phyloP scores from a whole-genome alignment of 2,113 vertebrate genomes.

The Deroptyus accipitrinus region DNA sequence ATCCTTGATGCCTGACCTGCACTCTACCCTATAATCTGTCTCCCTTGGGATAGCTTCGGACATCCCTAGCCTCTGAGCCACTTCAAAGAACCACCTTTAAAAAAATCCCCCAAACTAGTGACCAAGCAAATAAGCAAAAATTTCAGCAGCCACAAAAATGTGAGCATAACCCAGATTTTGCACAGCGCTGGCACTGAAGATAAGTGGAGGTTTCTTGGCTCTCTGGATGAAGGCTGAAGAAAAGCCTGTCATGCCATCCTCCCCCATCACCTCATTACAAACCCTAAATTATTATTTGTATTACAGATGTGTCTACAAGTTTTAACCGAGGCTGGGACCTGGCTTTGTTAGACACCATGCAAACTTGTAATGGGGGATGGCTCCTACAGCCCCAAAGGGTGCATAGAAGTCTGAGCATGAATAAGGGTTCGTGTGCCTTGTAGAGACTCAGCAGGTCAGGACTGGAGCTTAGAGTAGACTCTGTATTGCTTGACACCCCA shows the following conservation, averaged over 20 bases:
- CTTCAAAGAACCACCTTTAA: slow-evolving; percentile 31
- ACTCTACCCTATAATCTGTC: not conserved
- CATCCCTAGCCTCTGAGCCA: slow-evolving; percentile 33
- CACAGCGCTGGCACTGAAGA: not conserved
- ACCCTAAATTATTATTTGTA: slow-evolving; percentile 36
- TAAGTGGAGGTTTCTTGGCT: slow-evolving; percentile 37
- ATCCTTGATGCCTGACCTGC: not conserved
- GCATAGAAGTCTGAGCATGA: not conserved
- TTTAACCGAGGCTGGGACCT: not conserved
- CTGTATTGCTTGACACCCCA: not conserved
- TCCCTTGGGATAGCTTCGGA: not conserved
- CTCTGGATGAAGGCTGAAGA: not conserved
- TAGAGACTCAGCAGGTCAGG: not conserved
- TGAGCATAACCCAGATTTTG: slow-evolving; percentile 14
- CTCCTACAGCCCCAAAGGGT: not conserved
- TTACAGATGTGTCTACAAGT: not conserved
- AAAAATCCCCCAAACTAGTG: slow-evolving; percentile 13
- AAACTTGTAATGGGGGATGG: not conserved
- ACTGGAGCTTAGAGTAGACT: not conserved
- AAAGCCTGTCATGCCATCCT: not conserved
- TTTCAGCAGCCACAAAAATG: slow-evolving; percentile 50
- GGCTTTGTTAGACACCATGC: not conserved
- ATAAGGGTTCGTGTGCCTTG: not conserved
- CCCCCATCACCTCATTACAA: not conserved
- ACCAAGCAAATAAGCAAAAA: slow-evolving; percentile 43